These are phyloP conservation scores for Lasioglossum baleicum DNA, from an alignment of 1,140 invertebrate species.

Conservation along the genomic window DNA sequence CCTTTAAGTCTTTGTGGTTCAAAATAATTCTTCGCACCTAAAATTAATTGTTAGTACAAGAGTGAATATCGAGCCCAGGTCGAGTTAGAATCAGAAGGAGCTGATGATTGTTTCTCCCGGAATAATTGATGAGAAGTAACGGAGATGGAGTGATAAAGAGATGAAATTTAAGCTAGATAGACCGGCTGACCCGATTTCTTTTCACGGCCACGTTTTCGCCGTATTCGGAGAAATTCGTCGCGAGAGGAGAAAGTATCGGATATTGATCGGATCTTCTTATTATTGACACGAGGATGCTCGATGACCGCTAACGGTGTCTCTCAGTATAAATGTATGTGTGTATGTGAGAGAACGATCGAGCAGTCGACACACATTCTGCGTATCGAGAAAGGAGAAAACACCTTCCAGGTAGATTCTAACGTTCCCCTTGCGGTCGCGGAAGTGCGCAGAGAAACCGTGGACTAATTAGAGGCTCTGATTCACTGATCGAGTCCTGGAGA, in stretches of 20 bases:
- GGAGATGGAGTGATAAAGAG: neutral
- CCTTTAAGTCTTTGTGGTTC: too few relatives aligned
- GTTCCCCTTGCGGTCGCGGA: neutral
- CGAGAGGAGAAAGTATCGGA: conserved; percentile 29
- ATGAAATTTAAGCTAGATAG: neutral
- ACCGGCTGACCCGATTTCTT: conserved; percentile 30
- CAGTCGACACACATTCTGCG: conserved; percentile 36
- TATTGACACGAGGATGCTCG: conserved; percentile 5
- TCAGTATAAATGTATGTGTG: neutral
- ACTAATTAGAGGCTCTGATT: neutral
- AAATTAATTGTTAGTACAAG: too few relatives aligned
- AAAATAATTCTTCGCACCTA: too few relatives aligned
- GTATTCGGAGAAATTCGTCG: conserved; percentile 33
- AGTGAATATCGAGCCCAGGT: too few relatives aligned
- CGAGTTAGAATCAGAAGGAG: too few relatives aligned
- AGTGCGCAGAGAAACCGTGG: conserved; percentile 1
- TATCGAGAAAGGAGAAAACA: conserved; percentile 38
- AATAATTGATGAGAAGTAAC: neutral
- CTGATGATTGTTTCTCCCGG: neutral
- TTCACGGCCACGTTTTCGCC: conserved; percentile 8
- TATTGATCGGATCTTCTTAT: conserved; percentile 31
- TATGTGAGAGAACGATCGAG: conserved; percentile 10
- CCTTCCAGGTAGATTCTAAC: conserved; percentile 12
- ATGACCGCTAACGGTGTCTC: neutral
- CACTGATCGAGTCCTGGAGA: neutral